Evolutionary conservation across 2,797 vertebrate genomes (phyloP).

Genomic region (Macrochelys suwanniensis): DNA sequence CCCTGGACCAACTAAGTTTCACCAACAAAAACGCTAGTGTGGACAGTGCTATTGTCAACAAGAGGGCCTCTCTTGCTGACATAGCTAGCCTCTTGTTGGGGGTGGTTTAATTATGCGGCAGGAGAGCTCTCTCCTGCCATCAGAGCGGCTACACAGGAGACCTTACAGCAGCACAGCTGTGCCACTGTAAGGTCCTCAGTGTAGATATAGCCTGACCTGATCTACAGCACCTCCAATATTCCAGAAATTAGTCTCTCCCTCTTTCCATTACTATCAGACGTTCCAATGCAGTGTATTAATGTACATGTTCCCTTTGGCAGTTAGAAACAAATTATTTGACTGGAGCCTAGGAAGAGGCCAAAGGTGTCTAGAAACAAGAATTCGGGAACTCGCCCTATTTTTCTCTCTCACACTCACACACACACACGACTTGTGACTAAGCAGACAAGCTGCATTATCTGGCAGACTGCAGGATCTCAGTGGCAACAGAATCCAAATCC

Average conservation of each 20-base stretch:
- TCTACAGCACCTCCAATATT: background rate
- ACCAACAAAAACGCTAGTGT: too few relatives aligned
- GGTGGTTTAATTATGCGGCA: too few relatives aligned
- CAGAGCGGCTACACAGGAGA: too few relatives aligned
- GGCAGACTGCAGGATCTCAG: background rate
- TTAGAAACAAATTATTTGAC: background rate
- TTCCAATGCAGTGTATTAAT: background rate
- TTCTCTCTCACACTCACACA: too few relatives aligned
- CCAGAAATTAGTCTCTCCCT: accelerated
- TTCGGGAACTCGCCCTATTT: accelerated
- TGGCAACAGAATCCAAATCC: background rate
- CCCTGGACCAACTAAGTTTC: too few relatives aligned
- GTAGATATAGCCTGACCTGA: too few relatives aligned
- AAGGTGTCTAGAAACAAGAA: background rate
- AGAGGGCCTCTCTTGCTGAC: too few relatives aligned
- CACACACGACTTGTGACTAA: background rate
- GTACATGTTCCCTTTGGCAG: background rate
- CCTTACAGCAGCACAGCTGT: too few relatives aligned
- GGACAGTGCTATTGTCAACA: too few relatives aligned
- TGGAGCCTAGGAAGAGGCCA: background rate
- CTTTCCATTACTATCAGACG: background rate
- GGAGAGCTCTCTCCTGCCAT: too few relatives aligned
- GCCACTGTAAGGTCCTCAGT: too few relatives aligned
- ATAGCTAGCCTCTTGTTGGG: too few relatives aligned
- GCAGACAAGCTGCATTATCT: background rate